phyloP scores from a whole-genome alignment of 2,113 vertebrate species.

The Monopterus albus region DNA sequence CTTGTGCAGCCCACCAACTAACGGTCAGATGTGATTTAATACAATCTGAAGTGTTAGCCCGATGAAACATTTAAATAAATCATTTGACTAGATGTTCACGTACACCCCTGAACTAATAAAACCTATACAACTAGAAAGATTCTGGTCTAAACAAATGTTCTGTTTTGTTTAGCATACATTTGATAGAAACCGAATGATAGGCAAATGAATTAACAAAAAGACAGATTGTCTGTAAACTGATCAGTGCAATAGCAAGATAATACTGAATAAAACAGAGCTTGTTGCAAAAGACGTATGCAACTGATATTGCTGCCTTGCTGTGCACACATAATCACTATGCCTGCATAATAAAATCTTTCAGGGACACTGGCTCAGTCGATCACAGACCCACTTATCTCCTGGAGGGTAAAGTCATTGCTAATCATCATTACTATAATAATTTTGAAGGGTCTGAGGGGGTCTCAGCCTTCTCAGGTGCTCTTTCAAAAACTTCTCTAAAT shows the following conservation, averaged over 20 bases:
- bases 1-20: neutral
- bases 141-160: too few species aligned
- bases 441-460: constrained; percentile 34
- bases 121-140: too few species aligned
- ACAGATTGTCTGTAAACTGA: too few species aligned
- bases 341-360: neutral
- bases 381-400: constrained; percentile 23
- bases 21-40: neutral
- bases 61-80: neutral
- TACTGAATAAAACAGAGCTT: neutral
- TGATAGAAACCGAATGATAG: neutral
- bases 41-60: neutral
- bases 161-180: too few species aligned
- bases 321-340: neutral
- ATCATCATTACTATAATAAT: constrained; percentile 52
- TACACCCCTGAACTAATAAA: neutral
- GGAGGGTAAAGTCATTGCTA: constrained; percentile 26
- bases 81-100: too few species aligned
- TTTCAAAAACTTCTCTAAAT: constrained; percentile 47
- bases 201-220: neutral
- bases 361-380: constrained; percentile 19
- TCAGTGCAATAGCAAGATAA: too few species aligned
- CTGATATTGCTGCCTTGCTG: neutral
- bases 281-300: neutral
- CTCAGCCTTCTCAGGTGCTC: constrained; percentile 44